Evolutionary conservation across 2,888 invertebrate genomes (phyloP), one percentile per base, ranked within the genome.

Genomic region (Dryadula phaetusa): DNA sequence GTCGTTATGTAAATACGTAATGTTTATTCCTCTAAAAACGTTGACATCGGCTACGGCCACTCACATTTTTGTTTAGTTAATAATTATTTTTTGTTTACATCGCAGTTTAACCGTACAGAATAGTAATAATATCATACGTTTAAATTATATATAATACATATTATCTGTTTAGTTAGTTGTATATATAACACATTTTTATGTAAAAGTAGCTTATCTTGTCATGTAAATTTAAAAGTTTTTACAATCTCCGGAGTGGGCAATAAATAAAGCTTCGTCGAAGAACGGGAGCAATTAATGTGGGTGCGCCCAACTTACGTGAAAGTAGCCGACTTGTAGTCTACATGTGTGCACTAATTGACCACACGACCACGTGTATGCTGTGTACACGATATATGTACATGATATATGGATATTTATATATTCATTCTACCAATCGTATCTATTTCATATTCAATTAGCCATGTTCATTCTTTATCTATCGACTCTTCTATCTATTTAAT

Each of bases 271-370:
- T 91, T 91, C 88, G 84, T 74, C 87, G 86, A 89, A 88, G 91
- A 92, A 92, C 90, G 90, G 88, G 92, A 92, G 90, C 92, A 91
- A 92, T 92, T 91, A 92, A 90, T 88, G 89, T 91, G 88, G 92
- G 90, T 87, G 92, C 88, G 92, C 82, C 90, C 65, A 52, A 75
- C 85, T 82, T 81, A 84, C 87, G 91, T 88, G 91, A 92, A 92
- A 92, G 92, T 91, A 83, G 87, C 86, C 81, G 84, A 82, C 84
- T 76, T 62, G 76, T 73, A 81, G 81, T 81, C 82, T 84, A 79
- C 84, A 83, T 86, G 83, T 86, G 85, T 82, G 82, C 79, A 79
- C 78, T 76, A 76, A 73, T 62, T 65, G 47, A 74, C 71, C 79
- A 81, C 76, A 77, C 75, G 76, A 70, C 49, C 72, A 70, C 69